Evolutionary conservation across 2,113 vertebrate genomes (phyloP), one percentile per base, ranked within the genome.

Genomic region (Anser brachyrhynchus): DNA sequence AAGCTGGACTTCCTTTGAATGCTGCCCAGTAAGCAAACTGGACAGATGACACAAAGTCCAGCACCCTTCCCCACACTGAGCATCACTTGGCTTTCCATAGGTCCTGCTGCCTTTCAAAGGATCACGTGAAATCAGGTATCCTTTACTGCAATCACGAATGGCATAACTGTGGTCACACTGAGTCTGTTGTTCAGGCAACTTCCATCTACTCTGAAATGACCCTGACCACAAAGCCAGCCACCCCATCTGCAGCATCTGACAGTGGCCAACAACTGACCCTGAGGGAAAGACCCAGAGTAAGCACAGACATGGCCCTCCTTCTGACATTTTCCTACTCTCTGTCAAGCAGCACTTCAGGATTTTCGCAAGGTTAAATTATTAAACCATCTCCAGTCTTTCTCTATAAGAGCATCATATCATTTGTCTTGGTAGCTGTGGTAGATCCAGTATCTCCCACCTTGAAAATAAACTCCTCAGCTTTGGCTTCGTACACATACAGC

Each of bases 381-480:
- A 95, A 95, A 95, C 86, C 65, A 89, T 43, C 93, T 94, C 83
- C 65, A 91, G 85, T 78, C 89, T 87, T 92, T 97, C 92, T 90
- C 88, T 94, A 73, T 74, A 76, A 74, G 91, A 92, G 80, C 86
- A 88, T 96, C 91, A 18, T 87, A 89, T 95, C 96, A 84, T 90
- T 96, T 96, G 85, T 90, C 76, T 80, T 89, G 89, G 83, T 76
- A 93, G 37, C 95, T 96, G 87, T 91, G 84, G 76, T 92, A 95
- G 94, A 81, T 95, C 92, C 92, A 93, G n/a, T 74, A 65, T 96
- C 93, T 97, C 84, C 78, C 93, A 37, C 94, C 97, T 93, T 92
- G 89, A 92, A 97, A 97, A 93, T 66, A 94, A 96, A 70, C 81
- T 92, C 82, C 94, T 88, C 92, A 84, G 81, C 77, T 96, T 90